These are phyloP conservation scores for Macrocentrus cingulum DNA, from an alignment of 1,140 invertebrate species.

Conservation along the genomic window DNA sequence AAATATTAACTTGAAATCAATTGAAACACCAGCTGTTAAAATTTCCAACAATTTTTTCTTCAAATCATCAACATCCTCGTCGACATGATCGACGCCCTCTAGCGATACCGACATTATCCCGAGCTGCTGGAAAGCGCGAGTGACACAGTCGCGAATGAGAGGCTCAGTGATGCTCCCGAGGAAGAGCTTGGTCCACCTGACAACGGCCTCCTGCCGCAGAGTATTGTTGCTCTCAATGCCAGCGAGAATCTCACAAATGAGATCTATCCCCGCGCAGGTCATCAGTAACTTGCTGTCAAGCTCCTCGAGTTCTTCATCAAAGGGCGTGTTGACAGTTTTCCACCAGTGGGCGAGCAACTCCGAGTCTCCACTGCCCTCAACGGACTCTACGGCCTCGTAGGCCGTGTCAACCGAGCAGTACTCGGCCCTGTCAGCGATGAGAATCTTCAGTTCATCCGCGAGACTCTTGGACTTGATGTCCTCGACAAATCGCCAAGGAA, in stretches of 20 bases:
- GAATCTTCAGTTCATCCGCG: slow-evolving; percentile 38
- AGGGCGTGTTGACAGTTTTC: slow-evolving; percentile 44
- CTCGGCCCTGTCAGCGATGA: slow-evolving; percentile 46
- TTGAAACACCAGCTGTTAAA: slow-evolving; percentile 31
- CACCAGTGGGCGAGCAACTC: slow-evolving; percentile 46
- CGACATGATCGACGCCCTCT: slow-evolving; percentile 22
- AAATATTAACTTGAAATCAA: slow-evolving; percentile 36
- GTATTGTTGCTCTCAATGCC: slow-evolving; percentile 47
- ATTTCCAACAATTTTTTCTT: slow-evolving; percentile 32
- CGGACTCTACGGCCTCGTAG: slow-evolving; percentile 51
- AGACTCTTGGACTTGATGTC: slow-evolving; percentile 45
- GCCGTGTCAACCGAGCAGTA: slow-evolving; percentile 52
- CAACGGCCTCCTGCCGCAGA: slow-evolving; percentile 48
- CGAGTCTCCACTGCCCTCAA: slow-evolving; percentile 44
- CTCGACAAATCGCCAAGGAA: slow-evolving; percentile 53
- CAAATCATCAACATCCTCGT: slow-evolving; percentile 16
- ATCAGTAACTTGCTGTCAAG: slow-evolving; percentile 47
- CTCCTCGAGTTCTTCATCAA: slow-evolving; percentile 51
- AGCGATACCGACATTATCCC: slow-evolving; percentile 23
- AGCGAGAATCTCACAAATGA: slow-evolving; percentile 48
- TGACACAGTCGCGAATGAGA: slow-evolving; percentile 40
- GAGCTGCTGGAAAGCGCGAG: slow-evolving; percentile 28
- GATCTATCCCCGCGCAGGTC: slow-evolving; percentile 45
- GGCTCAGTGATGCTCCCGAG: slow-evolving; percentile 48
- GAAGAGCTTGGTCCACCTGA: slow-evolving; percentile 49